Evolutionary conservation across 2,797 vertebrate species (phyloP).

Genomic region (Alectoris magna): DNA sequence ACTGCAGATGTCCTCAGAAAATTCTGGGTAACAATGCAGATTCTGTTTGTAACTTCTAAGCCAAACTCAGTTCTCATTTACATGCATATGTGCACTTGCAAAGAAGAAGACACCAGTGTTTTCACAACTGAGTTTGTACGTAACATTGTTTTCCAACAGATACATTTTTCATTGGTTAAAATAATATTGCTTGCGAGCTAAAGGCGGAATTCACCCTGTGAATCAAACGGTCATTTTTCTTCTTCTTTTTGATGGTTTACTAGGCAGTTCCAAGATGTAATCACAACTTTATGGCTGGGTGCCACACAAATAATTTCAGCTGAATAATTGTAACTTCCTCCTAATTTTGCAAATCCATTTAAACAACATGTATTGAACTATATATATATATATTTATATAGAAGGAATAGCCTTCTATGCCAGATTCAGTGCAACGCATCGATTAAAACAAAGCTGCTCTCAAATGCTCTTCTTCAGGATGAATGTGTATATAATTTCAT

Average conservation of each 20-base stretch:
- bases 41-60: neutral
- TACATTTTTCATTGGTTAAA: neutral
- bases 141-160: neutral
- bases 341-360: neutral
- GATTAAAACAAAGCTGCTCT: neutral
- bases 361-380: neutral
- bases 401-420: too few relatives aligned
- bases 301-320: neutral
- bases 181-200: neutral
- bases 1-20: slow-evolving; percentile 26
- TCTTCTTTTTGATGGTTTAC: neutral
- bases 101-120: neutral
- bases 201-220: neutral
- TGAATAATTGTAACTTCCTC: neutral
- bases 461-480: neutral
- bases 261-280: neutral
- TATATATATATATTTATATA: too few relatives aligned
- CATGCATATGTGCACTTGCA: neutral
- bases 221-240: neutral
- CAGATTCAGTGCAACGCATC: accelerated
- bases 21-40: neutral
- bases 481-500: neutral
- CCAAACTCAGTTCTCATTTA: slow-evolving; percentile 25
- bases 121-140: slow-evolving; percentile 22
- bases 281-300: neutral